Conservation (phyloP, 1,140 invertebrate genomes). For the Caenorhabditis latens region DNA sequence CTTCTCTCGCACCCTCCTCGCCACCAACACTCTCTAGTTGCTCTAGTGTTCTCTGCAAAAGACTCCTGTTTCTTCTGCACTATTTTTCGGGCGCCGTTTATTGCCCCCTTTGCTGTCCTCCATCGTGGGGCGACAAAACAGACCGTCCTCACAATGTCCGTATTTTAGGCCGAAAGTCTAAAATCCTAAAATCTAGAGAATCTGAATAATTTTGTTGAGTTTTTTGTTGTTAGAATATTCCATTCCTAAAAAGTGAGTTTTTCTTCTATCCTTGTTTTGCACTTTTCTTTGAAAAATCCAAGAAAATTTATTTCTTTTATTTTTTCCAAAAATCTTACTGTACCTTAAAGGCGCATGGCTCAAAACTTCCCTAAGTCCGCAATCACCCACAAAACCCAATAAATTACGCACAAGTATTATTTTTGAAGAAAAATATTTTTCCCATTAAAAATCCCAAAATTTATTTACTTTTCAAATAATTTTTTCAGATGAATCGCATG, state of each 20-base stretch:
- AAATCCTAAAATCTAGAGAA: not conserved
- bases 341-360: not conserved
- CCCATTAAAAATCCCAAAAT: not conserved
- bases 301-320: too few species aligned
- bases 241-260: constrained; percentile 15
- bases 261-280: too few species aligned
- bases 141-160: constrained; percentile 35
- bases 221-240: not conserved
- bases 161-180: constrained; percentile 39
- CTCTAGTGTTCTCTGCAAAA: constrained; percentile 12
- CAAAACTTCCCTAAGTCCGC: not conserved
- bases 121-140: constrained; percentile 28
- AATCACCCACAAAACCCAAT: not conserved
- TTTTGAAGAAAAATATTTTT: not conserved
- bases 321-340: not conserved
- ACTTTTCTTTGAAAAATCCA: too few species aligned
- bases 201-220: not conserved
- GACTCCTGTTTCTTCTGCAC: constrained; percentile 9
- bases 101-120: constrained; percentile 24
- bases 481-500: constrained; percentile 43
- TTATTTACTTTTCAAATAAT: not conserved
- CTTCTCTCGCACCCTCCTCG: not conserved
- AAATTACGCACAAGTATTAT: not conserved
- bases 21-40: not conserved
- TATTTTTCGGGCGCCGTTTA: not conserved